These are phyloP conservation scores for Zapus hudsonius DNA, from an alignment of 2,113 vertebrate species.

Conservation along the genomic window DNA sequence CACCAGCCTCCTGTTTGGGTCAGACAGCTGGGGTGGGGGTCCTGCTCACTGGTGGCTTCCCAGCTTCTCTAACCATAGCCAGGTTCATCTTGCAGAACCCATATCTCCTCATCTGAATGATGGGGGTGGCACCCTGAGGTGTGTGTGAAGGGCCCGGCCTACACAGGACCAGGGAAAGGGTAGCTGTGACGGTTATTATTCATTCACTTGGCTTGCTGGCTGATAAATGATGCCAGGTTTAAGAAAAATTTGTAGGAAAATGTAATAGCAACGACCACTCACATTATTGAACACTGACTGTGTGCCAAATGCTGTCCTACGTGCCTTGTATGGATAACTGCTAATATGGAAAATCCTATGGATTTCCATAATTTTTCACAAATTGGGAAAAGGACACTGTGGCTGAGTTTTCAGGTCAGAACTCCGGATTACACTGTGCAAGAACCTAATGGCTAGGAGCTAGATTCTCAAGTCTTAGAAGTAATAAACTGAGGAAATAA, in stretches of 20 bases:
- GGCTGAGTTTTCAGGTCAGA: constrained; percentile 27
- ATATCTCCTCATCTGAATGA: not conserved
- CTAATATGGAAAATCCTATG: constrained; percentile 43
- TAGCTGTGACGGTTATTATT: too few species aligned
- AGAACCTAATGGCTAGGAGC: not conserved
- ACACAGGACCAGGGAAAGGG: accelerated
- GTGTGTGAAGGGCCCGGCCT: not conserved
- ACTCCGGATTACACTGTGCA: not conserved
- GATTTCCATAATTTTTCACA: constrained; percentile 25
- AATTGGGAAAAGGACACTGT: not conserved
- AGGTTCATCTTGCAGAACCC: not conserved
- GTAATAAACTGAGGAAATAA: not conserved
- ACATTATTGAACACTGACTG: not conserved
- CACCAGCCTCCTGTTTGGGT: not conserved
- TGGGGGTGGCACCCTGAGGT: not conserved
- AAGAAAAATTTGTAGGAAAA: not conserved
- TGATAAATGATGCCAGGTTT: not conserved
- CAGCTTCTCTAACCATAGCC: not conserved
- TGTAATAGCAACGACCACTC: constrained; percentile 7
- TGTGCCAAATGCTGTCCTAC: not conserved
- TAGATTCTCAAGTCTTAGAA: not conserved
- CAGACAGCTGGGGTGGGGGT: not conserved
- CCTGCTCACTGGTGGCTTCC: not conserved
- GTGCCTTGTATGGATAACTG: not conserved
- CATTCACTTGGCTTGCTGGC: not conserved